These are phyloP conservation scores for Phenganax subtilis DNA, from an alignment of 92 coral and sea anemone genomes.

Conservation along the genomic window DNA sequence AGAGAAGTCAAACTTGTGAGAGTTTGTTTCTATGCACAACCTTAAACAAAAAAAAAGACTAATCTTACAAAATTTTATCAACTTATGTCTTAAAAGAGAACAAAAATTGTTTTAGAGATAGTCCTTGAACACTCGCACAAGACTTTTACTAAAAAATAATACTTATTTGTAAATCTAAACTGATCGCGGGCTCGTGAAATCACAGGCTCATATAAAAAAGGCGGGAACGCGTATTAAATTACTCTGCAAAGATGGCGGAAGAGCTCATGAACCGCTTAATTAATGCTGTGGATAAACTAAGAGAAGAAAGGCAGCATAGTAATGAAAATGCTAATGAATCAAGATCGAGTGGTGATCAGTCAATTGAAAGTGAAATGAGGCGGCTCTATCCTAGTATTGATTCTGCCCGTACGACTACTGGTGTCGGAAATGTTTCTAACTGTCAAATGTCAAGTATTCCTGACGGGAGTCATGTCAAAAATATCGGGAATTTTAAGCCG, in stretches of 20 bases:
- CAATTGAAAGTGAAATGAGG: neutral
- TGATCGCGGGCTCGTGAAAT: neutral
- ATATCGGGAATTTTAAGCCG: neutral
- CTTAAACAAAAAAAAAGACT: too few species aligned
- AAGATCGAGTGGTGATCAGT: too few species aligned
- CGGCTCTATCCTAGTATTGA: neutral
- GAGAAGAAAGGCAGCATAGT: neutral
- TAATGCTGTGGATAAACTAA: slow-evolving; percentile 1
- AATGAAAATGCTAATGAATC: neutral
- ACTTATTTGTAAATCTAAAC: neutral
- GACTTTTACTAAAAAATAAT: neutral
- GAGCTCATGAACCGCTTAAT: slow-evolving; percentile 7
- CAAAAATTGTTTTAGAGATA: too few species aligned
- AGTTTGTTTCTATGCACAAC: too few species aligned
- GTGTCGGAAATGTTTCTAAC: neutral
- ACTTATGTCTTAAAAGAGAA: too few species aligned
- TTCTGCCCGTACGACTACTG: neutral
- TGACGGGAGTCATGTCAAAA: neutral
- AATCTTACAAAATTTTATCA: too few species aligned
- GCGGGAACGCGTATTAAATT: neutral
- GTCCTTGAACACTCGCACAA: too few species aligned
- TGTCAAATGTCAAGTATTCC: neutral
- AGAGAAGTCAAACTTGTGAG: too few species aligned
- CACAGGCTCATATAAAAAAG: neutral
- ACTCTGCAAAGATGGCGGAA: neutral